A percentile compares a stretch with the other conserved stretches of the same genome.
These are phyloP conservation scores for Lapara coniferarum DNA, from an alignment of 2,888 invertebrate species.

Conservation along the genomic window DNA sequence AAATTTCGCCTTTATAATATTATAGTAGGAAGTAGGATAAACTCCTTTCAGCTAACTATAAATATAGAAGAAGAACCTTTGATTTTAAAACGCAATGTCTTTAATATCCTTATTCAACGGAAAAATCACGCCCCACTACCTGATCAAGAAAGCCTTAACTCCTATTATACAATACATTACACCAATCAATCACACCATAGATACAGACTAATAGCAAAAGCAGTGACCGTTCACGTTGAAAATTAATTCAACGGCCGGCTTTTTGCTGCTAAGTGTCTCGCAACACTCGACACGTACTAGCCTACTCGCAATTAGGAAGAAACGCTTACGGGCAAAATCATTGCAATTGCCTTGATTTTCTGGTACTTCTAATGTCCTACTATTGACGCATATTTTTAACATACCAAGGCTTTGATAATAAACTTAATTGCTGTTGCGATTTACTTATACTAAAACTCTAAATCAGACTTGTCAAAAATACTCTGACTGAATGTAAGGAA, in stretches of 20 bases:
- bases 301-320: conserved; percentile 12
- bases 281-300: conserved; percentile 2
- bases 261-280: conserved; percentile 1
- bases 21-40: too few relatives aligned
- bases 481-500: neutral
- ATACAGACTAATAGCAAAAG: conserved; percentile 15
- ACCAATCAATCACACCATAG: conserved; percentile 11
- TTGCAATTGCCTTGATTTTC: conserved; percentile 12
- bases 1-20: too few relatives aligned
- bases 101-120: neutral
- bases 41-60: neutral
- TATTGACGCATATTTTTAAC: neutral
- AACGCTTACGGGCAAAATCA: conserved; percentile 10
- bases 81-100: neutral
- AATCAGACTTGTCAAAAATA: too few relatives aligned
- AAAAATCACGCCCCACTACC: conserved; percentile 2
- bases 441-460: too few relatives aligned
- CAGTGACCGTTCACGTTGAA: conserved; percentile 17
- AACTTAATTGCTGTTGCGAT: too few relatives aligned
- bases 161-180: conserved; percentile 21
- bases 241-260: conserved; percentile 15
- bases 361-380: neutral
- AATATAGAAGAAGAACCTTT: too few relatives aligned
- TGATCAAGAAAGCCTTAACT: conserved; percentile 16
- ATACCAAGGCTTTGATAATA: neutral